Evolutionary conservation across 2,797 vertebrate genomes (phyloP).

Genomic region (Alauda arvensis): DNA sequence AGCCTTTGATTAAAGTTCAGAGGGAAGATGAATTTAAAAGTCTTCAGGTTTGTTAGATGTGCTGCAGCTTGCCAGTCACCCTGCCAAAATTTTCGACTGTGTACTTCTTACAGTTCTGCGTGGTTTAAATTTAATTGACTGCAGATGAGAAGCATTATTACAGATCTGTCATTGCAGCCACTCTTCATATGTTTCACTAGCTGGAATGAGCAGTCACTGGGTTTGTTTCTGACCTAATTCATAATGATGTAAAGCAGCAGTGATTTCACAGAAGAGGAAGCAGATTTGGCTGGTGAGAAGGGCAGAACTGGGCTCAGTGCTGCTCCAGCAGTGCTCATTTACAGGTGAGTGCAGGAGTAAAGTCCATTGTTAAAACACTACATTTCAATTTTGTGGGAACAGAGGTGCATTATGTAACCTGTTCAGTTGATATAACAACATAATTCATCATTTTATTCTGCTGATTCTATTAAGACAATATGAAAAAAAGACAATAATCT

Average conservation of each 20-base stretch:
- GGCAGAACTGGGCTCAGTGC: neutral
- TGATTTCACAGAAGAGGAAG: conserved; percentile 9
- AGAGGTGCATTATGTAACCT: neutral
- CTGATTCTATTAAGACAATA: neutral
- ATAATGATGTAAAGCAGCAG: conserved; percentile 21
- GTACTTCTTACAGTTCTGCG: neutral
- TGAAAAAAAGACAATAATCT: neutral
- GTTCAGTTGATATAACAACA: neutral
- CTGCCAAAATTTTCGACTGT: conserved; percentile 18
- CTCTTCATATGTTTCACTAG: conserved; percentile 7
- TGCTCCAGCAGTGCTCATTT: neutral
- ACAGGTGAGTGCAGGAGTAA: conserved; percentile 2
- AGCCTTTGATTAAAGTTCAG: conserved; percentile 28
- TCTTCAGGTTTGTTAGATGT: conserved; percentile 25
- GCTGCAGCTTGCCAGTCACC: conserved; percentile 1
- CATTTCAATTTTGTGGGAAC: neutral
- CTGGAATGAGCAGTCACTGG: neutral
- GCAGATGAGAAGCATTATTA: conserved; percentile 21
- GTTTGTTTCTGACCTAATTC: conserved; percentile 36
- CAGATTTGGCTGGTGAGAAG: conserved; percentile 8
- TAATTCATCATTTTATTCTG: neutral
- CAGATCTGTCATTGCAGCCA: neutral
- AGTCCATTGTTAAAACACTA: neutral
- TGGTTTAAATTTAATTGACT: conserved; percentile 40
- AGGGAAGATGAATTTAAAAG: conserved; percentile 25